Conservation (phyloP, 1,140 invertebrate genomes). For the fruit fly (Drosophila melanogaster) region Release_6_plus_ISO1_MT NC_004354.4:20337001-20337500, state of each 20-base stretch:
- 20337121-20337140: too few relatives aligned
- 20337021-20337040: too few relatives aligned
- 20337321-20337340: conserved; percentile 72
- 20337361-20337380: conserved; percentile 76
- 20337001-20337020: neutral
- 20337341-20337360: conserved; percentile 82
- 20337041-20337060: too few relatives aligned
- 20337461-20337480: too few relatives aligned
- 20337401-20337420: too few relatives aligned
- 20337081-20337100: too few relatives aligned
- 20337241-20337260: conserved; percentile 58
- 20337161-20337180: neutral
- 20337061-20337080: too few relatives aligned
- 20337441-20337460: neutral
- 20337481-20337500: too few relatives aligned
- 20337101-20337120: too few relatives aligned
- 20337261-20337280: conserved; percentile 66
- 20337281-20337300: conserved; percentile 41
- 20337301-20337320: conserved; percentile 4
- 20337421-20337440: neutral
- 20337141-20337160: neutral
- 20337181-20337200: conserved; percentile 53
- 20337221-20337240: conserved; percentile 9
- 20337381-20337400: neutral
- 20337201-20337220: conserved; percentile 81